Base-by-base conservation (phyloP, 2,888 invertebrate species). In the Linyphia triangularis region DNA sequence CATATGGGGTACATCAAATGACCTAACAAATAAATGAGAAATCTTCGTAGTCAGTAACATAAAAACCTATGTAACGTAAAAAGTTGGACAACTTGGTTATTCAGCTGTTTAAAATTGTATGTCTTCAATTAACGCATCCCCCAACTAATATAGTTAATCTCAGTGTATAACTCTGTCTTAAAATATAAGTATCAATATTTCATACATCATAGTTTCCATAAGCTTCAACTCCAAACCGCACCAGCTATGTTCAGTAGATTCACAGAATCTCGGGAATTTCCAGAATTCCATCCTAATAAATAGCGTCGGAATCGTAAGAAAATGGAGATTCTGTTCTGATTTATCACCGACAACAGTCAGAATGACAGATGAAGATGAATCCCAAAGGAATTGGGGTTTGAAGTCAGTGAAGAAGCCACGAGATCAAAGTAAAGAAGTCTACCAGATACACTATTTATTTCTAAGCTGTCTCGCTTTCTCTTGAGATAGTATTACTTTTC, bases 301-400 rank as follows among this genome's bases (percentile, higher is more conserved):
- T 51, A 5, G 51, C 51, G 63, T 0, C 24, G 19, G 24, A 63
- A 22, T 73, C 24, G 6, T 33, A 59, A 59, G 24, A 63, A 63
- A 77, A 77, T 40, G 63, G 40, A 63, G 77, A 40, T 63, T 63
- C 37, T 28, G 26, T 7, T 9, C 37, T 63, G 77, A 77, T 77
- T 77, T 77, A 77, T 77, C 37, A 40, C 40, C 0, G 19, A 10
- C 7, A 77, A 77, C 37, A 77, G 37, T 24, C 26, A 33, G 10
- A 40, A 22, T 77, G 77, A 77, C 77, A 77, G 77, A 77, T 77
- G 61, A 77, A 63, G 77, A 77, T 63, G 77, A 77, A 77, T 77
- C 63, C 37, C 40, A 7, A 37, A 40, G 26, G 37, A 22, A 63
- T 40, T 33, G 24, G 59, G 30, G 30, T 73, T 22, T 33, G 28